phyloP scores from a whole-genome alignment of 2,797 vertebrate genomes.

The Enteromius mattozi region DNA sequence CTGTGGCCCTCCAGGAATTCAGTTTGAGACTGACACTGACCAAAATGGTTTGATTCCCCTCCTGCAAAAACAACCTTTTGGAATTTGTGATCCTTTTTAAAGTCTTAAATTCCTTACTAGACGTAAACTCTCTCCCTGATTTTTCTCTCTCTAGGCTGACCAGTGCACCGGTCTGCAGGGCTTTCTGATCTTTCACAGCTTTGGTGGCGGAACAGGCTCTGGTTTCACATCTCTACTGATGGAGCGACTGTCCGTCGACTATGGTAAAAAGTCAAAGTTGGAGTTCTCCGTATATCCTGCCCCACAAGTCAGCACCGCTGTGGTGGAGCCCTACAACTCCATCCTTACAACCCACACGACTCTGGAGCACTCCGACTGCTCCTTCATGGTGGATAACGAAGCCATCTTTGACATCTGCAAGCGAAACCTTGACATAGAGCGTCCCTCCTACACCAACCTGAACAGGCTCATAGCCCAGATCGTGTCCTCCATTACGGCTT shows the following conservation, averaged over 20 bases:
- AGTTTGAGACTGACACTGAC: too few relatives aligned
- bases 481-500: conserved; percentile 78
- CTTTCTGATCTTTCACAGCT: conserved; percentile 61
- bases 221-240: conserved; percentile 77
- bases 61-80: neutral
- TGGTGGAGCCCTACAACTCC: conserved; percentile 77
- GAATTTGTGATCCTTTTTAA: neutral
- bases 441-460: conserved; percentile 77
- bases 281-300: conserved; percentile 77
- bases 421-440: conserved; percentile 69
- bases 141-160: conserved; percentile 35
- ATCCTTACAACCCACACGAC: conserved; percentile 75
- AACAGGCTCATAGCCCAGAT: conserved; percentile 75
- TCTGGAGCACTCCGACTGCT: conserved; percentile 67
- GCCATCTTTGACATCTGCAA: conserved; percentile 39
- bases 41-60: too few relatives aligned
- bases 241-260: conserved; percentile 77
- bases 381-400: conserved; percentile 35
- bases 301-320: conserved; percentile 75
- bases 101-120: neutral
- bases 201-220: conserved; percentile 73
- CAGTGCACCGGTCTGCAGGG: conserved; percentile 76
- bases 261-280: conserved; percentile 74
- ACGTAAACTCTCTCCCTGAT: neutral
- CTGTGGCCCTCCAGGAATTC: neutral